Percentiles rank a stretch among this genome's conserved stretches.
phyloP scores from a whole-genome alignment of 2,888 invertebrate species.

The Thereva nobilitata region DNA sequence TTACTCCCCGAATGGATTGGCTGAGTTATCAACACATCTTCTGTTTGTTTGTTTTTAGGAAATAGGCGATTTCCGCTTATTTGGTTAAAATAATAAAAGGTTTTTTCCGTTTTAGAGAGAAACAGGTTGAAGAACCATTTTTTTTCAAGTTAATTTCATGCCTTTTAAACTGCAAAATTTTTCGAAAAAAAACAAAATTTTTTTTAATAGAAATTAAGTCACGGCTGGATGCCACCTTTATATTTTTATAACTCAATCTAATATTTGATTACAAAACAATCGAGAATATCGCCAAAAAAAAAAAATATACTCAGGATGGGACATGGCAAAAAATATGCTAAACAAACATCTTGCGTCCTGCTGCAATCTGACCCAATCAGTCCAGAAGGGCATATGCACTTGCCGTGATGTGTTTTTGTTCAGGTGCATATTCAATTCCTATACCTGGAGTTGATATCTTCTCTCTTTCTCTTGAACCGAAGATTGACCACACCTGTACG shows the following conservation, averaged over 20 bases:
- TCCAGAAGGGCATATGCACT: conserved; percentile 30
- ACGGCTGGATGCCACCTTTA: too few species aligned
- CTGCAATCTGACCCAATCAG: conserved; percentile 40
- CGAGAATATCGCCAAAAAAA: neutral
- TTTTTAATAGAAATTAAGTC: too few species aligned
- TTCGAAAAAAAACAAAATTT: too few species aligned
- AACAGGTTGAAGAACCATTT: neutral
- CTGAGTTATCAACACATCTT: conserved; percentile 4
- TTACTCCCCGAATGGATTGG: conserved; percentile 7
- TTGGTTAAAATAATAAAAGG: neutral
- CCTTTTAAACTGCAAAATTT: too few species aligned
- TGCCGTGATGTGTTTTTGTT: conserved; percentile 5
- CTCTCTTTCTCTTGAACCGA: neutral
- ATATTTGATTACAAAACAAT: neutral
- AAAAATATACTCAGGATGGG: neutral
- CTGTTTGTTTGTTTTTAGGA: conserved; percentile 13
- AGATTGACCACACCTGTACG: conserved; percentile 33
- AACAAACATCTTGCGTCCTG: conserved; percentile 36
- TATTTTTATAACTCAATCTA: too few species aligned
- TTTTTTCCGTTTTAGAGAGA: neutral
- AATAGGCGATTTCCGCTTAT: conserved; percentile 26
- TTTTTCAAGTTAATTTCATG: neutral
- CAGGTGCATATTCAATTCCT: conserved; percentile 2
- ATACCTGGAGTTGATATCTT: neutral
- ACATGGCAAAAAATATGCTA: neutral